phyloP scores from a whole-genome alignment of 2,113 vertebrate species.

The Platichthys flesus region DNA sequence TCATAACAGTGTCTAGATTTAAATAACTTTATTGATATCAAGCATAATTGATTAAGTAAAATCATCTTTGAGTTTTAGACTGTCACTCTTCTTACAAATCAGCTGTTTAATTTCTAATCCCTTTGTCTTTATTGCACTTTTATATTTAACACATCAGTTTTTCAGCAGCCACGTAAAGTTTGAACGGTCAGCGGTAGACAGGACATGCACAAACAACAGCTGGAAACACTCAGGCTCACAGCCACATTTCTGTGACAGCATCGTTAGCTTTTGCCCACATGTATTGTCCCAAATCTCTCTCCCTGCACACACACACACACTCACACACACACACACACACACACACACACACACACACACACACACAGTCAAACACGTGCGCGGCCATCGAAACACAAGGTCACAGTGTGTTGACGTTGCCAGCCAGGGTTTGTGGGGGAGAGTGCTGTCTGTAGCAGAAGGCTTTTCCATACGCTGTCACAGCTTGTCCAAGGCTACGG shows the following conservation, averaged over 20 bases:
- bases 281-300: conserved; percentile 9
- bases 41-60: no score
- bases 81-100: no score
- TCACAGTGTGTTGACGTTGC: conserved; percentile 62
- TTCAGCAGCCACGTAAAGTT: neutral
- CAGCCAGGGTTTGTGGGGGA: conserved; percentile 59
- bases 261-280: conserved; percentile 27
- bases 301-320: neutral
- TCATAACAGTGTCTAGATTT: no score
- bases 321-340: conserved; percentile 15
- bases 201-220: conserved; percentile 33
- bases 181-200: neutral
- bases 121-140: neutral
- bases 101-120: no score
- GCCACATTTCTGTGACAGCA: conserved; percentile 43
- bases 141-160: neutral
- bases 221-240: conserved; percentile 38
- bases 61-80: no score
- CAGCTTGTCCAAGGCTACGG: conserved; percentile 80
- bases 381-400: conserved; percentile 71
- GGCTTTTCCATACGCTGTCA: conserved; percentile 68
- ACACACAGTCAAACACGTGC: neutral
- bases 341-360: conserved; percentile 6
- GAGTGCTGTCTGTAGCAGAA: conserved; percentile 47
- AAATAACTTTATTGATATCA: no score